phyloP scores from a whole-genome alignment of 2,113 vertebrate species.

The Psammodynastes pulverulentus region DNA sequence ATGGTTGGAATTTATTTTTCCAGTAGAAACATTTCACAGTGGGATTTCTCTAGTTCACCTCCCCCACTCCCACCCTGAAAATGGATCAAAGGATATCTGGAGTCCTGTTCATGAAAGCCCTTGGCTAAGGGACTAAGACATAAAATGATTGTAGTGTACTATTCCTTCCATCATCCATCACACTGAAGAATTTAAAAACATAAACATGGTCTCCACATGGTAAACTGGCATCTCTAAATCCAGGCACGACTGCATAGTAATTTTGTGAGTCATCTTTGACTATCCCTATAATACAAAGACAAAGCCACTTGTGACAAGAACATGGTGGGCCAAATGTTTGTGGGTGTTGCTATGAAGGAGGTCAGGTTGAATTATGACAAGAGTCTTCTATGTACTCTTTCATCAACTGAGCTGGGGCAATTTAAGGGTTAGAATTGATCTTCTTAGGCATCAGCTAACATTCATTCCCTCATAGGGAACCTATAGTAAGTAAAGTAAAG shows the following conservation, averaged over 20 bases:
- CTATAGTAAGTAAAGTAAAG: too few species aligned
- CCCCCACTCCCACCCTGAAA: background rate
- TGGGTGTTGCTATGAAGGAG: background rate
- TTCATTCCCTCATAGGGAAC: background rate
- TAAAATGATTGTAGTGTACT: background rate
- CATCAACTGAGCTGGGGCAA: constrained; percentile 27
- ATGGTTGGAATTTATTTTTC: constrained; percentile 36
- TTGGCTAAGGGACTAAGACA: background rate
- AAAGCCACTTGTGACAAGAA: background rate
- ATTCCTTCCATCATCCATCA: background rate
- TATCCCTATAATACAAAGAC: constrained; percentile 36
- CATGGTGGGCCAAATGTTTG: background rate
- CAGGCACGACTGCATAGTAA: background rate
- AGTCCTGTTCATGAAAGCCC: background rate
- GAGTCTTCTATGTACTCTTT: constrained; percentile 24
- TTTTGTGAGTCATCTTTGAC: constrained; percentile 39
- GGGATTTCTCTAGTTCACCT: too few species aligned
- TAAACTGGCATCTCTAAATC: background rate
- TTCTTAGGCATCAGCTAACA: background rate
- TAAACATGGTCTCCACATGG: background rate
- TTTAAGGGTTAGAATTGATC: background rate
- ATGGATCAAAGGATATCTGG: background rate
- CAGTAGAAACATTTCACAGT: background rate
- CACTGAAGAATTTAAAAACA: background rate
- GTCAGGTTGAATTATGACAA: background rate